Evolutionary conservation across 2,797 vertebrate genomes (phyloP).

Genomic region (Antrozous pallidus): DNA sequence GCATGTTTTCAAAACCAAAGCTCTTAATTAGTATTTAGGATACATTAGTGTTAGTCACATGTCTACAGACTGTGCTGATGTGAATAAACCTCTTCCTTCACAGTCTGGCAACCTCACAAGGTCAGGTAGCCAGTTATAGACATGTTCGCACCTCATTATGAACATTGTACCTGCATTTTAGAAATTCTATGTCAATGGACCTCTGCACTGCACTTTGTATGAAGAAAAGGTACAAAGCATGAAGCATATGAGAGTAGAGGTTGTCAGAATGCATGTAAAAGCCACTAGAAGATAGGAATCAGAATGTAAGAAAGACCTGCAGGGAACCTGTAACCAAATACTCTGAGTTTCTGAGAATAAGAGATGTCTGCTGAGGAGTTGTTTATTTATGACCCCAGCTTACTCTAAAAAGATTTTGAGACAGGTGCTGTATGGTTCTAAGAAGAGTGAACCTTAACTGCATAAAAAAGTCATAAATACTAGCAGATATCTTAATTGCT

Average conservation of each 20-base stretch:
- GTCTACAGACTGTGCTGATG: background rate
- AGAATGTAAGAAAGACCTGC: background rate
- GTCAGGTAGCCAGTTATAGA: background rate
- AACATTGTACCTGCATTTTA: background rate
- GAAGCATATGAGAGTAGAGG: background rate
- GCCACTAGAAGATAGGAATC: background rate
- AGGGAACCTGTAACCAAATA: background rate
- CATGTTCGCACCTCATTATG: background rate
- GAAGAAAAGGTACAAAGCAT: background rate
- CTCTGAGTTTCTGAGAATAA: background rate
- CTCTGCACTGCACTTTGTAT: background rate
- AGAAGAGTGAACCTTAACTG: background rate
- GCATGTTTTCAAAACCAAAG: background rate
- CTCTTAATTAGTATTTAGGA: background rate
- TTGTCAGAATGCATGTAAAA: background rate
- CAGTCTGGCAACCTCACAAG: background rate
- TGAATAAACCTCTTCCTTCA: background rate
- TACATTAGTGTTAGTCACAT: background rate
- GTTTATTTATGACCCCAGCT: background rate
- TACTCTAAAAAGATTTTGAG: conserved; percentile 10
- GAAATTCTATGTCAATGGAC: background rate
- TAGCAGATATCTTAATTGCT: background rate
- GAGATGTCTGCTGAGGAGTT: background rate
- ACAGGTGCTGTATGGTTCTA: background rate
- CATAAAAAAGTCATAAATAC: background rate